Evolutionary conservation across 1,140 invertebrate species (phyloP).

Genomic region (Saxidomus purpurata): DNA sequence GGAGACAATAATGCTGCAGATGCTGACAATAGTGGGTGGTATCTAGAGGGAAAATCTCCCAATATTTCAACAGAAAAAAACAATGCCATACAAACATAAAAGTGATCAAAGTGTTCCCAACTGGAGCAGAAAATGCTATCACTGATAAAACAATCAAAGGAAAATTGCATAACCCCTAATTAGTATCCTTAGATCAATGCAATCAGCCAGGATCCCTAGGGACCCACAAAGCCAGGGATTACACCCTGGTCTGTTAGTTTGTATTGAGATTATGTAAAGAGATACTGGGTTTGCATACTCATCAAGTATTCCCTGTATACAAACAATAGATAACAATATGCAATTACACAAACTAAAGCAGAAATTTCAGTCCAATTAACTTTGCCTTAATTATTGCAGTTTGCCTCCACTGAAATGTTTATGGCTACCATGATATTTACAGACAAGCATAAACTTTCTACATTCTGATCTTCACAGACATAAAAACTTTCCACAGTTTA

Average conservation of each 20-base stretch:
- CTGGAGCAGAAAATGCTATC: not conserved
- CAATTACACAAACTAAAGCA: not conserved
- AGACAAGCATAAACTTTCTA: too few relatives aligned
- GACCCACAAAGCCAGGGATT: slow-evolving; percentile 1
- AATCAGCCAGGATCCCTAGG: not conserved
- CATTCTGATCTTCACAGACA: too few relatives aligned
- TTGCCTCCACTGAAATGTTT: not conserved
- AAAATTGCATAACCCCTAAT: slow-evolving; percentile 15
- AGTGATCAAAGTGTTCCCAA: not conserved
- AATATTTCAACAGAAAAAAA: not conserved
- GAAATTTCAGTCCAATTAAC: slow-evolving; percentile 10
- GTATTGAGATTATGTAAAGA: not conserved
- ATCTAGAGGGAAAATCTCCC: too few relatives aligned
- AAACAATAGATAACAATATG: slow-evolving; percentile 24
- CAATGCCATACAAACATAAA: not conserved
- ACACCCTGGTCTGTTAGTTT: slow-evolving; percentile 16
- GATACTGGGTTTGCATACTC: not conserved
- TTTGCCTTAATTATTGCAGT: not conserved
- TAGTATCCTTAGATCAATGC: not conserved
- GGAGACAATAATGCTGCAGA: too few relatives aligned
- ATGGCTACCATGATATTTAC: not conserved
- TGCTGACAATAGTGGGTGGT: too few relatives aligned
- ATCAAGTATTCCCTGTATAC: slow-evolving; percentile 1
- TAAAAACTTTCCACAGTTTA: too few relatives aligned
- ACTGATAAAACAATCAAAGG: not conserved